These are phyloP conservation scores for Stramonita haemastoma DNA, from an alignment of 2,888 invertebrate species.

Conservation along the genomic window DNA sequence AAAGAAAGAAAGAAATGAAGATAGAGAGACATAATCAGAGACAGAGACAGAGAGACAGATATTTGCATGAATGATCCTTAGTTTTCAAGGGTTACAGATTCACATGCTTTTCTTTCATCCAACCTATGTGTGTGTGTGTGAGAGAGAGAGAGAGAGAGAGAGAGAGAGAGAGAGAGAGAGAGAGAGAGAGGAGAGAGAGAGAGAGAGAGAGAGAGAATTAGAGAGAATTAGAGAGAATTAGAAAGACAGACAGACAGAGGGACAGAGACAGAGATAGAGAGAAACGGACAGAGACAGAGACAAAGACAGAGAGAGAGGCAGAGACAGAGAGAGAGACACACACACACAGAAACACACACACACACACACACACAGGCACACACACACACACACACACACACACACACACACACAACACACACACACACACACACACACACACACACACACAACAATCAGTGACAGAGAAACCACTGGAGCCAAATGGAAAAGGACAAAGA, in stretches of 20 bases:
- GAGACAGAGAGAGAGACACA: no score
- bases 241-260: neutral
- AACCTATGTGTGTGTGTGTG: no score
- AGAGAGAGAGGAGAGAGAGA: neutral
- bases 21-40: neutral
- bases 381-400: slow-evolving; percentile 1
- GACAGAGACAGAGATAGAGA: neutral
- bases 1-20: neutral
- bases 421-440: neutral
- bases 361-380: neutral
- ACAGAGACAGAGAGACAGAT: neutral
- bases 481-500: no score
- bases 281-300: neutral
- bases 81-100: no score
- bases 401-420: neutral
- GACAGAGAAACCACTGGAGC: no score
- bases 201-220: neutral
- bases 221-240: neutral
- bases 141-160: no score
- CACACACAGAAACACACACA: no score
- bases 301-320: neutral
- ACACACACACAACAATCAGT: no score
- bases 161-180: neutral
- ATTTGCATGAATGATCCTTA: no score
- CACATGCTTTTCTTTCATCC: no score